Evolutionary conservation across 2,888 invertebrate genomes (phyloP).

Genomic region (Deilephila elpenor): DNA sequence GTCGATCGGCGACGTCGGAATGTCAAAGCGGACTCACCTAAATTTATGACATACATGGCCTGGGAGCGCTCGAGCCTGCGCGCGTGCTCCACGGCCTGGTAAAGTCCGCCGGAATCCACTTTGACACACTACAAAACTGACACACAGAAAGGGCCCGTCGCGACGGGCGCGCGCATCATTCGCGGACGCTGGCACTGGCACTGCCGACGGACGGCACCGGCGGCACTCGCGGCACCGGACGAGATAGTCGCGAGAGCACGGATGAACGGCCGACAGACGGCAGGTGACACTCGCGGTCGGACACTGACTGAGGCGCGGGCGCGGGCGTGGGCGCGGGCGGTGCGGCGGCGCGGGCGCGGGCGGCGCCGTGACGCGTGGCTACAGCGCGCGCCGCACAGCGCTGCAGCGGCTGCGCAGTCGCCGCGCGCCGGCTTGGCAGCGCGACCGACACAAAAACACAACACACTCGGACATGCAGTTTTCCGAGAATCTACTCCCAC

Average conservation of each 20-base stretch:
- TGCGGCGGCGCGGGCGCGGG: constrained; percentile 39
- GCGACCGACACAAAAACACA: constrained; percentile 50
- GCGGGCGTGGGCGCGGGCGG: constrained; percentile 42
- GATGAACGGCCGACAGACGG: constrained; percentile 56
- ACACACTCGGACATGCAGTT: constrained; percentile 52
- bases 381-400: constrained; percentile 33
- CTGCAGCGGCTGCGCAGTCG: constrained; percentile 38
- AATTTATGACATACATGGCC: constrained; percentile 85
- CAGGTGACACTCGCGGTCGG: constrained; percentile 69
- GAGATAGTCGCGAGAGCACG: constrained; percentile 50
- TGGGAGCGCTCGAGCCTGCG: constrained; percentile 82
- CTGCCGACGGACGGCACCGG: constrained; percentile 62
- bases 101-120: constrained; percentile 83
- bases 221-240: constrained; percentile 54
- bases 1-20: constrained; percentile 61
- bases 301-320: constrained; percentile 61
- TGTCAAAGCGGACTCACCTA: constrained; percentile 80
- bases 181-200: constrained; percentile 67
- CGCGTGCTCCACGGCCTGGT: constrained; percentile 82
- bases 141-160: constrained; percentile 77
- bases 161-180: constrained; percentile 77
- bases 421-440: constrained; percentile 61
- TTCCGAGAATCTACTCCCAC: constrained; percentile 54
- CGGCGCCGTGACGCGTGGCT: constrained; percentile 41
- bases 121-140: constrained; percentile 73